phyloP scores from a whole-genome alignment of 2,888 invertebrate species.

The Stenodera caucasica region DNA sequence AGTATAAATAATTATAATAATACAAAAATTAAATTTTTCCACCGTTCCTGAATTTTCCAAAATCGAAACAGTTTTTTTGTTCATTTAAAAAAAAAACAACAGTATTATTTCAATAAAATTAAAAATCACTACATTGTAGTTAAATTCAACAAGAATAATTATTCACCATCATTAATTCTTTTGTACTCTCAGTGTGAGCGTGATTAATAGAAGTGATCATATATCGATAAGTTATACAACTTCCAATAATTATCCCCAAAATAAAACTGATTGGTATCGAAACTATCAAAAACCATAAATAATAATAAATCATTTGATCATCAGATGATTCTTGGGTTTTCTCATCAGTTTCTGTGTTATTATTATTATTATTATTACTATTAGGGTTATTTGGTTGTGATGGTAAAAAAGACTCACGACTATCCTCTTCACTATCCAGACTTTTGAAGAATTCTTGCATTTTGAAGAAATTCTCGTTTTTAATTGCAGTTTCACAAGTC shows the following conservation, averaged over 20 bases:
- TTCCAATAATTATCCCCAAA: conserved; percentile 18
- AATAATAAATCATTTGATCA: not conserved
- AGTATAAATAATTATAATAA: not conserved
- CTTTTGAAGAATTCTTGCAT: conserved; percentile 11
- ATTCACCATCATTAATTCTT: conserved; percentile 12
- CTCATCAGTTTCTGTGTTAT: not conserved
- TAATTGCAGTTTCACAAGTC: conserved; percentile 7
- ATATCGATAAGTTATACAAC: conserved; percentile 16
- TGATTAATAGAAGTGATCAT: conserved; percentile 6
- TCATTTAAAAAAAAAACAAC: no score
- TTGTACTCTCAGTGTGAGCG: conserved; percentile 15
- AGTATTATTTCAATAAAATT: not conserved
- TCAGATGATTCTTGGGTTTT: not conserved
- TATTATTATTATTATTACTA: not conserved
- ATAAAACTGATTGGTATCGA: conserved; percentile 13
- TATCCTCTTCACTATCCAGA: conserved; percentile 15
- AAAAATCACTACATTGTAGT: conserved; percentile 1
- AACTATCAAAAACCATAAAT: not conserved
- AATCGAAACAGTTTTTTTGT: no score
- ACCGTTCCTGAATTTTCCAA: not conserved
- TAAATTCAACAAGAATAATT: not conserved
- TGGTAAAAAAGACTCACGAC: not conserved
- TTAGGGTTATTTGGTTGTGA: not conserved
- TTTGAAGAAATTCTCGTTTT: not conserved
- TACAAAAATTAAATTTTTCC: not conserved